Evolutionary conservation across 2,888 invertebrate genomes (phyloP).

Genomic region (Lymantria dispar): DNA sequence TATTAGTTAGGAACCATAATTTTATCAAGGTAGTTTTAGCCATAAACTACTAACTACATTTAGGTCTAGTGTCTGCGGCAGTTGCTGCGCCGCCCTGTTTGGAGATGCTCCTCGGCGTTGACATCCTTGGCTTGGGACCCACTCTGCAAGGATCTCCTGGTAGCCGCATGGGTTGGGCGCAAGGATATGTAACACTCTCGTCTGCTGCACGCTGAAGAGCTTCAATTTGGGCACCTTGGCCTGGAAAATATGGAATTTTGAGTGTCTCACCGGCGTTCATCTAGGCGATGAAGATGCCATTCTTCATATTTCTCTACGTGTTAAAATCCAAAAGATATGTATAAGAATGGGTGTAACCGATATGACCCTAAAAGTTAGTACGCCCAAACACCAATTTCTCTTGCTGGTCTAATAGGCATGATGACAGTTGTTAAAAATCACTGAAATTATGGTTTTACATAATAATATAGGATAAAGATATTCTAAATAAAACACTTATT

Average conservation of each 20-base stretch:
- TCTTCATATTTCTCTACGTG: too few species aligned
- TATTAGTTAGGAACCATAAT: too few species aligned
- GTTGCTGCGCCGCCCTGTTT: constrained; percentile 52
- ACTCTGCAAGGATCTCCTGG: constrained; percentile 83
- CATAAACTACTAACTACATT: constrained; percentile 55
- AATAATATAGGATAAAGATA: too few species aligned
- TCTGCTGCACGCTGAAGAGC: constrained; percentile 80
- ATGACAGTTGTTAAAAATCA: too few species aligned
- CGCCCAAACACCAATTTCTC: too few species aligned
- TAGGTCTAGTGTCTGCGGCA: constrained; percentile 52
- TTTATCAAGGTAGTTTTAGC: neutral
- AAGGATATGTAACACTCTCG: constrained; percentile 76
- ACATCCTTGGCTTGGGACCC: constrained; percentile 61
- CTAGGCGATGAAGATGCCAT: too few species aligned
- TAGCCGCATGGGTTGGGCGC: constrained; percentile 80
- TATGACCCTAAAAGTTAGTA: too few species aligned
- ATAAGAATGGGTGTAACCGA: too few species aligned
- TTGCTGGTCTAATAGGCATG: too few species aligned
- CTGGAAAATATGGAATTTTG: constrained; percentile 32
- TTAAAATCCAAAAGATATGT: too few species aligned
- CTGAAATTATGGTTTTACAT: too few species aligned
- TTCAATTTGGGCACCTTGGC: constrained; percentile 82
- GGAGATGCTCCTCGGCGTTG: constrained; percentile 61
- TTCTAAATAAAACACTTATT: too few species aligned
- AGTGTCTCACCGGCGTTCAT: neutral